Evolutionary conservation across 2,797 vertebrate species (phyloP).

Genomic region (Capromys pilorides): DNA sequence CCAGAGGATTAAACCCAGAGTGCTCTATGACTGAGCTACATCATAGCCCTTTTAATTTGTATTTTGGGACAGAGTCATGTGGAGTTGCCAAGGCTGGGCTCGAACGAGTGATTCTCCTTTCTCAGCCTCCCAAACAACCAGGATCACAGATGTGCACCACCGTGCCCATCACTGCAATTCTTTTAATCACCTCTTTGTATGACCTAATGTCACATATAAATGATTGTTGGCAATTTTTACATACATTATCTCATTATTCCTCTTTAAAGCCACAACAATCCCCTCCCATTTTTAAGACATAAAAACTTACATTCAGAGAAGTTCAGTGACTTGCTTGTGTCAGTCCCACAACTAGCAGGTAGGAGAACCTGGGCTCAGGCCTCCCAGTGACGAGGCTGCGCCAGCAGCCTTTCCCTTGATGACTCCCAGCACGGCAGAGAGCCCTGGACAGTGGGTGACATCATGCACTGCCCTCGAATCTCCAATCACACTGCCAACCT

Average conservation of each 20-base stretch:
- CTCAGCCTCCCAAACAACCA: not conserved
- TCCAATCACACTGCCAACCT: not conserved
- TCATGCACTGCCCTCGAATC: not conserved
- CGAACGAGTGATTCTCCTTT: not conserved
- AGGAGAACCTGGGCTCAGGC: constrained; percentile 33
- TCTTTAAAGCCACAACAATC: not conserved
- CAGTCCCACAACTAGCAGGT: not conserved
- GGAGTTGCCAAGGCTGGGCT: not conserved
- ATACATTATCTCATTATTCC: constrained; percentile 10
- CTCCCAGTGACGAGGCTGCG: not conserved
- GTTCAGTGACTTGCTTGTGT: not conserved
- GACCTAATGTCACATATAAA: not conserved
- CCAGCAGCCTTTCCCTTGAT: not conserved
- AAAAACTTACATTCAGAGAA: not conserved
- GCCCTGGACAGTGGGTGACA: not conserved
- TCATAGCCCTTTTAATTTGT: not conserved
- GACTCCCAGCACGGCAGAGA: not conserved
- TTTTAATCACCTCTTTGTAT: not conserved
- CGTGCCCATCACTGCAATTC: not conserved
- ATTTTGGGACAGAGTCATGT: not conserved
- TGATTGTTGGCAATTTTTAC: not conserved
- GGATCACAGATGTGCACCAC: not conserved
- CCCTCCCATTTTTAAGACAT: not conserved
- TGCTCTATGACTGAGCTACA: not conserved
- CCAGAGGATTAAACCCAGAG: not conserved